Evolutionary conservation across 1,140 invertebrate species (phyloP), one percentile per base, ranked within the genome.

Genomic region (Neodiprion fabricii): DNA sequence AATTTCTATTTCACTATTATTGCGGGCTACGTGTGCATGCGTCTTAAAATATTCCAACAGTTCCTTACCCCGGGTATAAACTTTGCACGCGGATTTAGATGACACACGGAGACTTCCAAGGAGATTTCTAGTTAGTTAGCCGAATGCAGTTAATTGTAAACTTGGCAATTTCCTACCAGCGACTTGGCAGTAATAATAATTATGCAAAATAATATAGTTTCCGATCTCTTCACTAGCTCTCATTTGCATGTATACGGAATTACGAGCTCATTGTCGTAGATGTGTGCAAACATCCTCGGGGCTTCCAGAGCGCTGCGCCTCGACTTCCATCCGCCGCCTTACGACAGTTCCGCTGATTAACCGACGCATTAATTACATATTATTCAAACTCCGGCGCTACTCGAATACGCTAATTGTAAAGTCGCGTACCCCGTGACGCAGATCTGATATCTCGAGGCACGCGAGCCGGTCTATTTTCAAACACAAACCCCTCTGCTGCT

Each of bases 121-220:
- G 5, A 61, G 9, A 61, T 61, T 61, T 61, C 53, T 61, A 9
- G 53, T 9, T 61, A 61, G 53, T 61, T 61, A 61, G n/a, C 53
- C 53, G n/a, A 61, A 61, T 61, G 53, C 53, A 61, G 11, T 61
- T 61, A 7, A 61, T 14, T 61, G 28, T 61, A 61, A 61, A 61
- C 53, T 61, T 61, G n/a, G 53, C 53, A 61, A 61, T 61, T 61
- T 14, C 11, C 53, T 40, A 40, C 53, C 11, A 14, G 11, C n/a
- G 53, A 61, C 53, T 61, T 61, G 53, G 11, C 28, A 40, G 53
- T 61, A 12, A 17, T 61, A 61, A 61, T 61, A 61, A 61, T 61
- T 61, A 61, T 61, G 53, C 53, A 61, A 61, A 61, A 61, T 61
- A 17, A 61, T 14, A 61, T 61, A 61, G 53, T 61, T 61, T 61